Conservation (phyloP, 2,113 vertebrate species). For the Rostratula benghalensis region DNA sequence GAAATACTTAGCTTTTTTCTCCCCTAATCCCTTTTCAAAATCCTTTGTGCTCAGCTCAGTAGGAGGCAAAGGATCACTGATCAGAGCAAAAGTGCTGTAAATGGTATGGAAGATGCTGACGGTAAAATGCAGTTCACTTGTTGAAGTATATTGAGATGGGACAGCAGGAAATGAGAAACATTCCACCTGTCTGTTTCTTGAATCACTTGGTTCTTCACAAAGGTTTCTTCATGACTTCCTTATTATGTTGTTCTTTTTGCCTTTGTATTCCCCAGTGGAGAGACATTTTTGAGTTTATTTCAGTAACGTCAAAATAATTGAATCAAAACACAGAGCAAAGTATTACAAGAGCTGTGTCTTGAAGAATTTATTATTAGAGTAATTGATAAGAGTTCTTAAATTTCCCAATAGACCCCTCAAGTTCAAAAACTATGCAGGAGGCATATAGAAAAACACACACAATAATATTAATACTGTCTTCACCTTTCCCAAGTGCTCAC, state of each 20-base stretch:
- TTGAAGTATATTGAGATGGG: slow-evolving; percentile 66
- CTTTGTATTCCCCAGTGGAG: slow-evolving; percentile 42
- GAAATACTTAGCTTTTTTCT: neutral
- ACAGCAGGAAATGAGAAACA: slow-evolving; percentile 73
- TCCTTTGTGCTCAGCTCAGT: slow-evolving; percentile 10
- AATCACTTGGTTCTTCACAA: slow-evolving; percentile 64
- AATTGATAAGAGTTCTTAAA: slow-evolving; percentile 64
- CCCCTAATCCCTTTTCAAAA: neutral
- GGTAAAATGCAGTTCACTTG: slow-evolving; percentile 61
- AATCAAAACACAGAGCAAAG: slow-evolving; percentile 60
- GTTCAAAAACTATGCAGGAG: slow-evolving; percentile 15
- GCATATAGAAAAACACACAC: neutral
- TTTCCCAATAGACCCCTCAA: slow-evolving; percentile 49
- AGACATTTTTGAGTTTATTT: slow-evolving; percentile 69
- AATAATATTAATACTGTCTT: slow-evolving; percentile 23
- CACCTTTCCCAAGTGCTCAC: neutral
- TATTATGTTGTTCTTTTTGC: slow-evolving; percentile 48
- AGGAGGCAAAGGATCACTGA: slow-evolving; percentile 55
- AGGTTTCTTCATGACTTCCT: slow-evolving; percentile 30
- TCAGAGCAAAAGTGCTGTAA: slow-evolving; percentile 31
- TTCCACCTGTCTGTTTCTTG: slow-evolving; percentile 67
- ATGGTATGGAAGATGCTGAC: neutral
- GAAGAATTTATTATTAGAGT: slow-evolving; percentile 58
- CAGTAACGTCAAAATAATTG: slow-evolving; percentile 74
- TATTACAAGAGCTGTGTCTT: slow-evolving; percentile 20